Percentiles rank a stretch among this genome's conserved stretches.
Conservation (phyloP, 2,113 vertebrate genomes). For the Atrichornis clamosus region DNA sequence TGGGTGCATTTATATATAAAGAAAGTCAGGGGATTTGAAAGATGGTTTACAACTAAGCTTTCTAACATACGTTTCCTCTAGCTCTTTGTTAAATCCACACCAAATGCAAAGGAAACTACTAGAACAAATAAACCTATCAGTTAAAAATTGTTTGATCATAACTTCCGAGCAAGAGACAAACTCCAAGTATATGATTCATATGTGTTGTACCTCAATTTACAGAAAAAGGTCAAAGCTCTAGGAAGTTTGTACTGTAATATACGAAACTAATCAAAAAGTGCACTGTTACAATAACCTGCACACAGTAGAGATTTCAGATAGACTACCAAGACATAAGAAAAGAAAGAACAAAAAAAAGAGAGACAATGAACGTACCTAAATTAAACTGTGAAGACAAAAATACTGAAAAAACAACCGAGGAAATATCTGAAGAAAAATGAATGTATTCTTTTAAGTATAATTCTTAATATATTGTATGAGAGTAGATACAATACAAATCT, state of each 20-base stretch:
- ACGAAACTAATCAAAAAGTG: background rate
- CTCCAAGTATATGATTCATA: background rate
- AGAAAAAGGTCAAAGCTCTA: background rate
- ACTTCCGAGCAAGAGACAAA: background rate
- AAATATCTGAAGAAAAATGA: background rate
- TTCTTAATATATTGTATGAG: background rate
- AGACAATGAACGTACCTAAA: background rate
- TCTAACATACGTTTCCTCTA: background rate
- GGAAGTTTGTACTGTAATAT: background rate
- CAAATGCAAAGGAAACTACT: background rate
- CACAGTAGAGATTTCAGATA: background rate
- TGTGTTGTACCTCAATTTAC: background rate
- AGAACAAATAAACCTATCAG: background rate
- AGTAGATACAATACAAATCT: background rate
- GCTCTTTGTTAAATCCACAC: background rate
- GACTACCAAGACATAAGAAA: background rate
- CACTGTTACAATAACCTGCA: background rate
- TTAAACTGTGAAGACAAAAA: background rate
- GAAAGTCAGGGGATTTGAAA: background rate
- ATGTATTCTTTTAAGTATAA: background rate
- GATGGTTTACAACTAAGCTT: background rate
- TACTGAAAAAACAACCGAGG: background rate
- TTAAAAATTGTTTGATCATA: background rate
- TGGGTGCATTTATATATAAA: rapidly evolving
- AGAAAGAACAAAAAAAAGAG: background rate